These are phyloP conservation scores for Nanger granti DNA, from an alignment of 2,113 vertebrate genomes.

Conservation along the genomic window DNA sequence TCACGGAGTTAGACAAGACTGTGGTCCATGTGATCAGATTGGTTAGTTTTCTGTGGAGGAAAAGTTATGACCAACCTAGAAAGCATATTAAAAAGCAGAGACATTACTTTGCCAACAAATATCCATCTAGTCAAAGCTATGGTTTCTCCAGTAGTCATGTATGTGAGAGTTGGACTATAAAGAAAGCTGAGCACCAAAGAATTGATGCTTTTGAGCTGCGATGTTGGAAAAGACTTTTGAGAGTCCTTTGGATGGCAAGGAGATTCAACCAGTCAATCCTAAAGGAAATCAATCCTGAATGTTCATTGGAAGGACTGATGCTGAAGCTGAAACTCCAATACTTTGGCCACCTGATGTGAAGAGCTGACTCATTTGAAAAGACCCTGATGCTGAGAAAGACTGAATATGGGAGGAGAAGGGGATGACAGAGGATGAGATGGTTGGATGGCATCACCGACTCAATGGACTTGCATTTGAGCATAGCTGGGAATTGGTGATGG, in stretches of 20 bases:
- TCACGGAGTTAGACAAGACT: background rate
- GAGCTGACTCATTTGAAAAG: background rate
- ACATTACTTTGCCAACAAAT: background rate
- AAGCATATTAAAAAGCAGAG: background rate
- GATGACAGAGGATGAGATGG: background rate
- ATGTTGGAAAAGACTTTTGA: background rate
- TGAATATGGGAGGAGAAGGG: background rate
- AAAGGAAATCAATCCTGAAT: background rate
- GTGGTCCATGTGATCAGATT: background rate
- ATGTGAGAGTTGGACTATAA: background rate
- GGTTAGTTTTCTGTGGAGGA: background rate
- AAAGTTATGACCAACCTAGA: background rate
- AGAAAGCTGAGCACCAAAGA: background rate
- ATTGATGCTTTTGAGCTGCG: background rate
- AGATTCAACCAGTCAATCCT: background rate
- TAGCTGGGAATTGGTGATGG: background rate
- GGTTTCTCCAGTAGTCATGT: background rate
- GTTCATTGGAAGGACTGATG: background rate
- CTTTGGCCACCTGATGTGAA: background rate
- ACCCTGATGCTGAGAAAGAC: background rate
- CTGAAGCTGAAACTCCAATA: background rate
- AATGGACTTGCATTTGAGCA: background rate
- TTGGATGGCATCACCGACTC: background rate
- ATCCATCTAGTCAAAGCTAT: background rate
- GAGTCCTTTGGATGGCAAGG: background rate